Evolutionary conservation across 1,140 invertebrate genomes (phyloP), one percentile per base, ranked within the genome.

Genomic region (Camponotus floridanus): DNA sequence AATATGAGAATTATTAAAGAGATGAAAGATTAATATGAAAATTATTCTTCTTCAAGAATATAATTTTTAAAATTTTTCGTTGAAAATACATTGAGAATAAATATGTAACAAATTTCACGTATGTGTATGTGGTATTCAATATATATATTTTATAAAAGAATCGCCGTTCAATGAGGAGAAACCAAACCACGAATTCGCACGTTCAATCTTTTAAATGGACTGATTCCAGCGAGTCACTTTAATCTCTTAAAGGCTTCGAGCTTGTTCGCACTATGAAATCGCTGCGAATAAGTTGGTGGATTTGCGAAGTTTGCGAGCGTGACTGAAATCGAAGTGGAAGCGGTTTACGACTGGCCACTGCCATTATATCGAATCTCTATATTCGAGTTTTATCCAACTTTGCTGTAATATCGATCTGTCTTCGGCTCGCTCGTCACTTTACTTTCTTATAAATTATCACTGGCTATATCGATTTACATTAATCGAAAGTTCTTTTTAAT

Each of bases 321-420:
- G 87, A 90, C 73, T 89, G 59, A 83, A 89, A 90, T 89, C 85
- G 71, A 84, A 48, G 78, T 59, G 36, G 73, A 86, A 86, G 74
- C 71, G 51, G 78, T 90, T 90, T 90, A 90, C 88, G 88, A 90
- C 76, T 59, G 65, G 79, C 45, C 74, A 55, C 33, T 26, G 57
- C 67, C 68, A 89, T 90, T 87, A 85, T 85, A 90, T 89, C 36
- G 88, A 87, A 90, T 87, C 80, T 61, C 80, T 89, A 84, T 87
- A 87, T 76, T 87, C 51, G 42, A 42, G 57, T 39, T 80, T 76
- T 36, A 65, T 85, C 39, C 55, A 87, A 89, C 33, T 89, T 84
- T 18, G 45, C 76, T 76, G 42, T 84, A 83, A 78, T 88, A 88
- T 89, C 65, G 81, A 85, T 76, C 51, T 39, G 18, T 21, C 76